phyloP scores from a whole-genome alignment of 2,888 invertebrate species.

The Hypolimnas misippus region DNA sequence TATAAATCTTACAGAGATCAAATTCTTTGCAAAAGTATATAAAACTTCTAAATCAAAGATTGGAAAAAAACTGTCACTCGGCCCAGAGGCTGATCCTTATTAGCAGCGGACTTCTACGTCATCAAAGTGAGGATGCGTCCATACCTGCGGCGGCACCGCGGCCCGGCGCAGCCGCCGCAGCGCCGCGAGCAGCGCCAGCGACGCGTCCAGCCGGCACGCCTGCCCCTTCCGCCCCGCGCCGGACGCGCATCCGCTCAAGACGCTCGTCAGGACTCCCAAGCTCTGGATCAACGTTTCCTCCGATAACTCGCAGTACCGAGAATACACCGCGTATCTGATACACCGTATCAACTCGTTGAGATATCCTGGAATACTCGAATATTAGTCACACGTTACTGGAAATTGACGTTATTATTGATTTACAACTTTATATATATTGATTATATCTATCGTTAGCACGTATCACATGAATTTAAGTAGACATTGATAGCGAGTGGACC shows the following conservation, averaged over 20 bases:
- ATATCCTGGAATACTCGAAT: slow-evolving; percentile 58
- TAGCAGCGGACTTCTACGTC: too few species aligned
- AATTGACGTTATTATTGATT: too few species aligned
- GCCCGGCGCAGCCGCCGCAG: slow-evolving; percentile 58
- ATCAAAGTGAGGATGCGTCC: slow-evolving; percentile 20
- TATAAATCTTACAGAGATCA: too few species aligned
- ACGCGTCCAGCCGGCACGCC: slow-evolving; percentile 66
- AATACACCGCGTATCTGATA: slow-evolving; percentile 63
- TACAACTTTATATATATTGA: too few species aligned
- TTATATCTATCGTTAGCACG: too few species aligned
- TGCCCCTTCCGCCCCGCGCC: slow-evolving; percentile 72
- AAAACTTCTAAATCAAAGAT: too few species aligned
- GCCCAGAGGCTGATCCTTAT: too few species aligned
- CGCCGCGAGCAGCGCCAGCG: slow-evolving; percentile 62
- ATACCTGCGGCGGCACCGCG: slow-evolving; percentile 68
- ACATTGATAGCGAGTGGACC: too few species aligned
- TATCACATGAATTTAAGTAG: too few species aligned
- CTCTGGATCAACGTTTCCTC: slow-evolving; percentile 62
- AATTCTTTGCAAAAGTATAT: too few species aligned
- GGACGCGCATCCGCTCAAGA: slow-evolving; percentile 59
- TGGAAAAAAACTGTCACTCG: too few species aligned
- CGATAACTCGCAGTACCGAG: slow-evolving; percentile 63
- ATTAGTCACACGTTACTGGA: slow-evolving; percentile 16
- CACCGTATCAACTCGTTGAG: slow-evolving; percentile 74
- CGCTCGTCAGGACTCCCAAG: slow-evolving; percentile 53